phyloP scores from a whole-genome alignment of 2,113 vertebrate genomes.

The Ammodytes marinus region DNA sequence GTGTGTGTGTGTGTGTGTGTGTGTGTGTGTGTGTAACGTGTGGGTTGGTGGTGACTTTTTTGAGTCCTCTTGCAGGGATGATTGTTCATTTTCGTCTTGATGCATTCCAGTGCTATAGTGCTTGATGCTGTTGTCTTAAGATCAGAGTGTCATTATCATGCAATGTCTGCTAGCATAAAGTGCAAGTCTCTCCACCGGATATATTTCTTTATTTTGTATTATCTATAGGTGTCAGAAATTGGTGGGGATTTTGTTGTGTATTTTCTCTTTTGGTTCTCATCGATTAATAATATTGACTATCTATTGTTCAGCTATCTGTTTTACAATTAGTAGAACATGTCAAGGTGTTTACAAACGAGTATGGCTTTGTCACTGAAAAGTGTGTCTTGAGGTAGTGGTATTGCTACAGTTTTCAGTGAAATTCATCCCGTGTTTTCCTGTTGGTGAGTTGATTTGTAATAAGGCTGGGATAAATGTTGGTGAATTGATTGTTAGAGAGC shows the following conservation, averaged over 20 bases:
- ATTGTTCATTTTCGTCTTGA: background rate
- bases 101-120: background rate
- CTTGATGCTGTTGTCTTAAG: background rate
- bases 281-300: background rate
- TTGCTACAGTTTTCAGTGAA: background rate
- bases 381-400: background rate
- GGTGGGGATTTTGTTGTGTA: background rate
- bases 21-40: background rate
- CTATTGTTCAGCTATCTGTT: background rate
- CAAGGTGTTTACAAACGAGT: background rate
- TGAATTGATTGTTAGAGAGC: background rate
- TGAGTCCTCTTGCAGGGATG: background rate
- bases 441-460: background rate
- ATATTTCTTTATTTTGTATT: slow-evolving; percentile 2
- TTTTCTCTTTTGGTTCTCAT: background rate
- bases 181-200: background rate
- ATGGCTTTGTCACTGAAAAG: background rate
- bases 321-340: background rate
- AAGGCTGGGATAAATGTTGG: background rate
- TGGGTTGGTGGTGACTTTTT: background rate
- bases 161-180: background rate
- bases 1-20: background rate
- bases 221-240: background rate
- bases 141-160: background rate
- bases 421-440: background rate